Percentiles rank a stretch among this genome's conserved stretches.
Evolutionary conservation across 2,113 vertebrate genomes (phyloP).

Genomic region (Macaca fascicularis): T2T-MFA8v1.1 NC_088384.1:74548501-74549000

Average conservation of each 20-base stretch:
- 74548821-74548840: neutral
- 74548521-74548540: neutral
- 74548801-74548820: neutral
- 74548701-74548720: neutral
- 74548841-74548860: neutral
- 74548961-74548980: neutral
- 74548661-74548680: neutral
- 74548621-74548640: neutral
- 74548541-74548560: neutral
- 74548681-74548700: neutral
- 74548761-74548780: neutral
- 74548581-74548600: fast-evolving
- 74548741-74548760: neutral
- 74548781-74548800: neutral
- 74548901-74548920: neutral
- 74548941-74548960: neutral
- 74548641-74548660: no score
- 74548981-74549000: neutral
- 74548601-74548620: fast-evolving
- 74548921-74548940: neutral
- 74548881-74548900: neutral
- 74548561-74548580: neutral
- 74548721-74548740: neutral
- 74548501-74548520: neutral
- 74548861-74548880: neutral